Conservation (phyloP, 2,797 vertebrate species). For the Parotocinclus haroldoi region DNA sequence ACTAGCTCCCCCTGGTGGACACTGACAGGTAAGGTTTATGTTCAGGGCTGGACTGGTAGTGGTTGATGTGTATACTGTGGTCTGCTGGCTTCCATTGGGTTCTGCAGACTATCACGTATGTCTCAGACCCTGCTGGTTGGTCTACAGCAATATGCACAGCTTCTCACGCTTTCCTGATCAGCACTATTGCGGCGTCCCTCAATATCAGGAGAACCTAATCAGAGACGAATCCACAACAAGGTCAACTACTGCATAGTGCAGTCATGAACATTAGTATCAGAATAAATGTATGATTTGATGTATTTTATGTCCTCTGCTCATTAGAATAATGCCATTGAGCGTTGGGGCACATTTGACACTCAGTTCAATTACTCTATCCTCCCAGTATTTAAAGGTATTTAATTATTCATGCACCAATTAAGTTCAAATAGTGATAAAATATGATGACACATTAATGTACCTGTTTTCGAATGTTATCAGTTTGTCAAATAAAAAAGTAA, state of each 20-base stretch:
- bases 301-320: no score
- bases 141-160: slow-evolving; percentile 80
- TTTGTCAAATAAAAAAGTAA: no score
- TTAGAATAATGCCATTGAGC: no score
- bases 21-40: slow-evolving; percentile 62
- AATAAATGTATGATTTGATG: no score
- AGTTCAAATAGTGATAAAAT: no score
- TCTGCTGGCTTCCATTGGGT: slow-evolving; percentile 21
- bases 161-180: slow-evolving; percentile 74
- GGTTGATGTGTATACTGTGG: slow-evolving; percentile 31
- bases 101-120: slow-evolving; percentile 33
- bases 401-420: no score
- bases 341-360: no score
- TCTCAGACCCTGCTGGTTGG: slow-evolving; percentile 77
- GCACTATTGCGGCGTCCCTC: slow-evolving; percentile 72
- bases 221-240: background rate
- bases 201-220: slow-evolving; percentile 72
- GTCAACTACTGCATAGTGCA: background rate
- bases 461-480: no score
- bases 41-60: slow-evolving; percentile 71
- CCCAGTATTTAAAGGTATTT: no score
- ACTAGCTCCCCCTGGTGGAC: slow-evolving; percentile 55
- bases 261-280: background rate
- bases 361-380: no score
- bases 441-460: no score